Conservation (phyloP, 1,140 invertebrate genomes). For the Archegozetes longisetosus region DNA sequence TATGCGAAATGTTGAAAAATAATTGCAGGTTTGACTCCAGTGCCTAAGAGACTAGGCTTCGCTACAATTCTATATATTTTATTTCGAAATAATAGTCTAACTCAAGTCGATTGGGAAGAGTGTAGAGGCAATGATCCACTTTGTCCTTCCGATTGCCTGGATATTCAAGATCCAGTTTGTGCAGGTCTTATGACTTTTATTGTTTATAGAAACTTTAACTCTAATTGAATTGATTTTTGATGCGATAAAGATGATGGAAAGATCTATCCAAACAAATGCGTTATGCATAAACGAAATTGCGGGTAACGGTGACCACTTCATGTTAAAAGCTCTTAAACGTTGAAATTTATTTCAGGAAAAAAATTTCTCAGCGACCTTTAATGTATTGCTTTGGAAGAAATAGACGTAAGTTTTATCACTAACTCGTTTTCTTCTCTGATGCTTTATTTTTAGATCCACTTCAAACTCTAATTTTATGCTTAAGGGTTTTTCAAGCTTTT, state of each 20-base stretch:
- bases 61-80: no score
- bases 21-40: not conserved
- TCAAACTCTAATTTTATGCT: no score
- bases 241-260: slow-evolving; percentile 49
- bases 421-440: no score
- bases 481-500: no score
- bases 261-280: slow-evolving; percentile 56
- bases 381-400: slow-evolving; percentile 5
- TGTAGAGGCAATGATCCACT: slow-evolving; percentile 20
- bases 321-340: no score
- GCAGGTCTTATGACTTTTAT: slow-evolving; percentile 34
- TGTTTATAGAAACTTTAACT: not conserved
- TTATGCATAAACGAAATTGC: slow-evolving; percentile 25
- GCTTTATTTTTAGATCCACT: no score
- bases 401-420: slow-evolving; percentile 2
- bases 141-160: slow-evolving; percentile 18
- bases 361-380: slow-evolving; percentile 3
- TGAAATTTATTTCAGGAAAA: no score
- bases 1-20: slow-evolving; percentile 1
- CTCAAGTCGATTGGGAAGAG: slow-evolving; percentile 10
- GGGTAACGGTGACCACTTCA: no score
- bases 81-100: slow-evolving; percentile 4
- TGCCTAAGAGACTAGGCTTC: not conserved
- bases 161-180: slow-evolving; percentile 55
- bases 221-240: not conserved